A percentile compares a stretch with the other conserved stretches of the same genome.
These are phyloP conservation scores for Synanthedon formicaeformis DNA, from an alignment of 2,888 invertebrate genomes.

Conservation along the genomic window DNA sequence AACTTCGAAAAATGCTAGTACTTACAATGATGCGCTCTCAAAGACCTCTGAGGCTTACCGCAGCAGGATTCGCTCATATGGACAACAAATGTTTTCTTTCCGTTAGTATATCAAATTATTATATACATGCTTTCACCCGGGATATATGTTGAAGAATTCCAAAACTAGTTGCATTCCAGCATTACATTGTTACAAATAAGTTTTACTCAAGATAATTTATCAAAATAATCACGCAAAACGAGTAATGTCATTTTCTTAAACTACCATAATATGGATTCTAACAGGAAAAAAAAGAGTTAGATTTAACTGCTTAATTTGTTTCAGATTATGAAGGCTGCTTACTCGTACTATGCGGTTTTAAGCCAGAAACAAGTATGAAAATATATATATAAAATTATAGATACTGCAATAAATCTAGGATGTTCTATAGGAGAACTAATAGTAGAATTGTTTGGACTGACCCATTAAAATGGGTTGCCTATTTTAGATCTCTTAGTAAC, in stretches of 20 bases:
- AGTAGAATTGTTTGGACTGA: too few relatives aligned
- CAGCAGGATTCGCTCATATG: conserved; percentile 59
- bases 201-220: too few relatives aligned
- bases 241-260: too few relatives aligned
- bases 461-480: too few relatives aligned
- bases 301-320: conserved; percentile 12
- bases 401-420: not conserved
- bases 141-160: not conserved
- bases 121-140: too few relatives aligned
- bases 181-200: too few relatives aligned
- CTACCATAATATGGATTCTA: too few relatives aligned
- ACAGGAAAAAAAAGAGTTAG: too few relatives aligned
- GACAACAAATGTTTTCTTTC: conserved; percentile 57
- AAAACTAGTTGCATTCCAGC: not conserved
- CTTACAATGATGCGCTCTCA: conserved; percentile 57
- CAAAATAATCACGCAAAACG: too few relatives aligned
- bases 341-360: conserved; percentile 49
- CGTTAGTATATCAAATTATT: conserved; percentile 20
- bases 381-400: too few relatives aligned
- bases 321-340: conserved; percentile 59
- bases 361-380: conserved; percentile 31
- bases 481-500: too few relatives aligned
- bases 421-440: too few relatives aligned
- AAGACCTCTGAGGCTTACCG: conserved; percentile 47
- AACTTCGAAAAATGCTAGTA: conserved; percentile 31